Evolutionary conservation across 2,113 vertebrate genomes (phyloP).

Genomic region (Neofelis nebulosa): DNA sequence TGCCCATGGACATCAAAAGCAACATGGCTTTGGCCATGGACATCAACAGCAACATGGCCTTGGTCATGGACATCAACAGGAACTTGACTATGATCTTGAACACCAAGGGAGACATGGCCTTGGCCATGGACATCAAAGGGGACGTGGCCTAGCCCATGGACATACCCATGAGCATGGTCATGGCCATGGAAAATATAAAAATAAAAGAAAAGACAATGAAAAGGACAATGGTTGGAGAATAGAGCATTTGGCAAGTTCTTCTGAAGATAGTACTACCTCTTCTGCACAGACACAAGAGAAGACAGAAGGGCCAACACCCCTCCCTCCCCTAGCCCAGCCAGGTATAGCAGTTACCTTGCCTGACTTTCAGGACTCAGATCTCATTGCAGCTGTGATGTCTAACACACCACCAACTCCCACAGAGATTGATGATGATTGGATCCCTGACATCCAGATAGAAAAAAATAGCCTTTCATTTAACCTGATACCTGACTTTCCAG

Average conservation of each 20-base stretch:
- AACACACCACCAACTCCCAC: neutral
- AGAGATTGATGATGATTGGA: constrained; percentile 36
- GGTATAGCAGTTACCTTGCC: neutral
- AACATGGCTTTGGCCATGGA: neutral
- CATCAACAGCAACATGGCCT: neutral
- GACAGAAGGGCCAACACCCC: neutral
- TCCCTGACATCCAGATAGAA: constrained; percentile 55
- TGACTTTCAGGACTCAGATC: constrained; percentile 63
- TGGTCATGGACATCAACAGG: neutral
- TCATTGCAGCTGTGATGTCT: neutral
- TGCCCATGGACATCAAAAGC: neutral
- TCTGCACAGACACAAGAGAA: constrained; percentile 28
- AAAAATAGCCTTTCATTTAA: constrained; percentile 69
- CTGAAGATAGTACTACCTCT: constrained; percentile 73
- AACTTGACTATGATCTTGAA: neutral
- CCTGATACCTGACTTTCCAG: constrained; percentile 72
- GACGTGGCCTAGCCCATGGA: neutral
- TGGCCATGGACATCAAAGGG: neutral
- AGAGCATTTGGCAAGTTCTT: constrained; percentile 84
- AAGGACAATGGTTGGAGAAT: constrained; percentile 35
- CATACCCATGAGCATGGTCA: constrained; percentile 13
- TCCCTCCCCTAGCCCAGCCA: neutral
- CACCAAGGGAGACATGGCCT: neutral
- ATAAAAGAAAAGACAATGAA: constrained; percentile 59
- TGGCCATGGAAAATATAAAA: constrained; percentile 58